phyloP scores from a whole-genome alignment of 2,888 invertebrate species.

The Cyclophora albipunctata region DNA sequence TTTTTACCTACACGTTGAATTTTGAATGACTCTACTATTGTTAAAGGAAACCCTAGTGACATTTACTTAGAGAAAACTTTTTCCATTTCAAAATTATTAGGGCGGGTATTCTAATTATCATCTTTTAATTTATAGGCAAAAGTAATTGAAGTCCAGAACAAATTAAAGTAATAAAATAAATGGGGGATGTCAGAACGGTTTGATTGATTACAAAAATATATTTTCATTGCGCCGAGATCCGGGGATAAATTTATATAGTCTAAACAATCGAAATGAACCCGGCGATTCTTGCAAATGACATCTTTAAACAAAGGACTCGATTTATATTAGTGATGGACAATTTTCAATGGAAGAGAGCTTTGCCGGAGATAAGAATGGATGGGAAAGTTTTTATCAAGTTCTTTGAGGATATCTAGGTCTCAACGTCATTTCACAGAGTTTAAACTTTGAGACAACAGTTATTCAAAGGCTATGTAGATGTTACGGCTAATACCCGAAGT shows the following conservation, averaged over 20 bases:
- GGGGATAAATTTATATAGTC: conserved; percentile 9
- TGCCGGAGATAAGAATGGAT: conserved; percentile 9
- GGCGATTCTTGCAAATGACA: conserved; percentile 14
- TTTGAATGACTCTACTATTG: conserved; percentile 1
- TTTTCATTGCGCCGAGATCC: conserved; percentile 6
- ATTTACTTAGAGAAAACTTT: too few species aligned
- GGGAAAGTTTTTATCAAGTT: conserved; percentile 16
- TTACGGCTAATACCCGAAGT: too few species aligned
- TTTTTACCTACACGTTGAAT: conserved; percentile 18
- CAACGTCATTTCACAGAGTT: too few species aligned
- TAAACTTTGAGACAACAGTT: too few species aligned
- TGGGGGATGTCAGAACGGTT: not conserved
- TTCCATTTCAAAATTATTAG: too few species aligned
- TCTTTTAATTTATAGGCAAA: too few species aligned
- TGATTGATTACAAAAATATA: conserved; percentile 12
- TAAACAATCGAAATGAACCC: conserved; percentile 13
- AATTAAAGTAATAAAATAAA: too few species aligned
- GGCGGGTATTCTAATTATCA: too few species aligned
- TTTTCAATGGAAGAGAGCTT: conserved; percentile 11
- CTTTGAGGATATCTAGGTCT: conserved; percentile 1
- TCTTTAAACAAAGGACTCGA: conserved; percentile 20
- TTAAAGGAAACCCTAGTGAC: too few species aligned
- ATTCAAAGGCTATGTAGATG: too few species aligned
- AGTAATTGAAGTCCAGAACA: not conserved
- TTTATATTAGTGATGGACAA: conserved; percentile 21